Conservation (phyloP, 2,113 vertebrate genomes). For the Barnardius zonarius region DNA sequence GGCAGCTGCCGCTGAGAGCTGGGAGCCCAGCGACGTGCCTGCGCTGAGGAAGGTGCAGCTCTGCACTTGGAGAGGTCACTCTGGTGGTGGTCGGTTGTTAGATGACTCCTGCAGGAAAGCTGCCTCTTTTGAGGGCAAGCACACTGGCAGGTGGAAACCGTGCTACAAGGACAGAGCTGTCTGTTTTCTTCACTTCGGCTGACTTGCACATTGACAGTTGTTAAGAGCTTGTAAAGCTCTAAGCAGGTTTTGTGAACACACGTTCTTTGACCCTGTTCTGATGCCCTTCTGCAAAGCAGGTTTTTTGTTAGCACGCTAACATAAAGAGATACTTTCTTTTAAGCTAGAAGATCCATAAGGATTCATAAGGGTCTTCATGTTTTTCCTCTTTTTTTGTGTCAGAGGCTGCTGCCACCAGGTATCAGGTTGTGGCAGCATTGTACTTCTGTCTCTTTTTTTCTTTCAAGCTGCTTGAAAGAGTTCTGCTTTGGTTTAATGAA, state of each 20-base stretch:
- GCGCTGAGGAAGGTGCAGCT: rapidly evolving
- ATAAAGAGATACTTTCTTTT: neutral
- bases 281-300: neutral
- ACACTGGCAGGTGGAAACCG: neutral
- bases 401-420: neutral
- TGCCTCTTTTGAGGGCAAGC: neutral
- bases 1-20: neutral
- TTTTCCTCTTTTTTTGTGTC: neutral
- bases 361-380: neutral
- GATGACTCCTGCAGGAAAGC: neutral
- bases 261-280: neutral
- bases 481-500: neutral
- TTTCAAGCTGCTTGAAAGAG: neutral
- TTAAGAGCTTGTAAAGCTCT: neutral
- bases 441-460: neutral
- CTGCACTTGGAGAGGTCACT: neutral
- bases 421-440: neutral
- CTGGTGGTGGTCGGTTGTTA: neutral
- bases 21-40: neutral
- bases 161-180: neutral
- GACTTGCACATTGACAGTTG: neutral
- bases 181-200: neutral
- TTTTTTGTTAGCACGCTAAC: neutral
- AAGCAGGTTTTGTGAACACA: neutral
- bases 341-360: neutral